Evolutionary conservation across 2,113 vertebrate genomes (phyloP), one percentile per base, ranked within the genome.

Genomic region (Vulpes ferrilata): DNA sequence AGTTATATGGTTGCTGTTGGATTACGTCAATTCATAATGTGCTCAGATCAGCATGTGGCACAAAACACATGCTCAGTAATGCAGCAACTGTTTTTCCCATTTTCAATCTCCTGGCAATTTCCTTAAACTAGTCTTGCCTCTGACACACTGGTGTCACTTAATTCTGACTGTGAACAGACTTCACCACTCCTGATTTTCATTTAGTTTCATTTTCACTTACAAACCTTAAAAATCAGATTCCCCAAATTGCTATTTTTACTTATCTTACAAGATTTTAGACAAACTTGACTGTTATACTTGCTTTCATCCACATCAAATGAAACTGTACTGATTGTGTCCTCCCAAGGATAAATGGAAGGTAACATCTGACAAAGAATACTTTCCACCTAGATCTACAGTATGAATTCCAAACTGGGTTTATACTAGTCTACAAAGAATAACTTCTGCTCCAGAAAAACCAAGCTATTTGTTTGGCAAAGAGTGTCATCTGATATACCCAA

Each of bases 231-330:
- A 87, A 30, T 65, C 2, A 69, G 48, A 53, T 27, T 57, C n/a
- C 43, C 74, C 79, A 69, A 62, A 3, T 7, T 73, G 12, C 4
- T 74, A 76, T 13, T 96, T 95, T 74, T 43, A 90, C 25, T 88
- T 73, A 71, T 57, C 78, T 91, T 35, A 92, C 2, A 87, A 90
- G 60, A 71, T 62, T 43, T 69, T 88, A 9, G 59, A 84, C 65
- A 11, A 65, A n/a, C 11, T 5, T 30, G 30, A 60, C 11, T 19
- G 32, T 7, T 35, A 1, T 30, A 25, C 12, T 82, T 23, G 30
- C 53, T 32, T 8, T 73, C 67, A 90, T 11, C 32, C 15, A 60
- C 7, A 53, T 7, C 59, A 60, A 79, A 12, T 90, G 25, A 96
- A 88, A 86, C 10, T 15, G 0, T 51, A 53, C 38, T 25, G 71